Evolutionary conservation across 2,113 vertebrate species (phyloP), one percentile per base, ranked within the genome.

Genomic region (Lethenteron reissneri): DNA sequence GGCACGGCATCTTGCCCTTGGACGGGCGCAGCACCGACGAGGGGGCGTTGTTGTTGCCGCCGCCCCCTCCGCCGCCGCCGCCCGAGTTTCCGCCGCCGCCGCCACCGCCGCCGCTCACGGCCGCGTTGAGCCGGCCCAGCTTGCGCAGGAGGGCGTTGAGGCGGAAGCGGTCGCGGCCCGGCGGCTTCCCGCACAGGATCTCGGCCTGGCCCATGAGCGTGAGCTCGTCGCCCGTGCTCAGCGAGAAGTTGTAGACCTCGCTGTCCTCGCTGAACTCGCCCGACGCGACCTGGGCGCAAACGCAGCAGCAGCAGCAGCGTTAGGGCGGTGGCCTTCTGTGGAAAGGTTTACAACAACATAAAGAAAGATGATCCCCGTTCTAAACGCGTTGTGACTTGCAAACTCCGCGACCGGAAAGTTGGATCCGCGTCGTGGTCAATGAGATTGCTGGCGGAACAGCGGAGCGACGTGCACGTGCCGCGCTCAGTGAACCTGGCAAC

Each of bases 241-340:
- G 82, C 2, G 90, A 94, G 81, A 99, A 97, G 82, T 92, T 99
- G 80, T 99, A 96, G n/a, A 90, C 84, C 79, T 99, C 92, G 57
- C 91, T 96, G 83, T 97, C 94, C 79, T 99, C 92, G 56, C 91
- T 96, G 85, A 99, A 97, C 80, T 96, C 92, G 4, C 92, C 91
- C 0, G 94, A 99, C 73, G 94, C 88, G 79, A 99, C 92, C 94
- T 99, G 76, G 15, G 56, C 76, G 12, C 59, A 76, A 17, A 68
- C n/a, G 64, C 64, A 68, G 64, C n/a, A 11, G 64, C 25, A 25
- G 41, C 41, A 41, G 41, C 41, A 41, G 41, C 41, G 41, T 41
- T 41, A 41, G 41, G 41, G 41, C 41, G 41, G 41, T 41, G 41
- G 41, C 41, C 41, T 41, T 41, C 41, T 41, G 41, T 41, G 41